Percentiles rank a stretch among this genome's conserved stretches.
These are phyloP conservation scores for Calcarius ornatus DNA, from an alignment of 2,113 vertebrate species.

Conservation along the genomic window DNA sequence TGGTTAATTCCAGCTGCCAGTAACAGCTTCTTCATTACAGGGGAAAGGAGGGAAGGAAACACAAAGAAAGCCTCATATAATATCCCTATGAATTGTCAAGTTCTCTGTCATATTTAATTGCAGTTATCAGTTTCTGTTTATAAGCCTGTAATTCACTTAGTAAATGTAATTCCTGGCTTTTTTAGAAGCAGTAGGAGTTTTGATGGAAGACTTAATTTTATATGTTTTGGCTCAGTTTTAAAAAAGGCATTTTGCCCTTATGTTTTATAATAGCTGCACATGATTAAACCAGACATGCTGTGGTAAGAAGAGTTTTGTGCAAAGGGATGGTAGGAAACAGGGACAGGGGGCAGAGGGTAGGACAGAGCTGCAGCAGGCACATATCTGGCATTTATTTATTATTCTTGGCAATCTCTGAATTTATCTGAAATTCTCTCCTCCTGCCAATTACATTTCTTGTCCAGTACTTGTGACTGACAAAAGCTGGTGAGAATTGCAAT, in stretches of 20 bases:
- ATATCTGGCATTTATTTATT: neutral
- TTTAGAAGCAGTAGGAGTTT: neutral
- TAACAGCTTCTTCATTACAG: slow-evolving; percentile 54
- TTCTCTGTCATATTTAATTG: slow-evolving; percentile 7
- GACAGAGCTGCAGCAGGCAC: neutral
- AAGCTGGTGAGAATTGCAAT: neutral
- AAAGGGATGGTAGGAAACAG: neutral
- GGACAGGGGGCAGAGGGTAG: neutral
- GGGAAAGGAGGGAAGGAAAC: neutral
- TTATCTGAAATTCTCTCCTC: neutral
- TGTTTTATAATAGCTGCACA: neutral
- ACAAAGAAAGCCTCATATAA: neutral
- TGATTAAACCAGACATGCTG: neutral
- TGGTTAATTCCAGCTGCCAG: slow-evolving; percentile 75
- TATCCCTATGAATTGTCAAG: neutral
- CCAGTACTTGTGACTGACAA: neutral
- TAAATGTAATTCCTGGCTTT: neutral
- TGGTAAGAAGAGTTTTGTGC: neutral
- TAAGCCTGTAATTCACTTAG: neutral
- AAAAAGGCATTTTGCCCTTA: neutral
- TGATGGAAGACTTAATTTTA: neutral
- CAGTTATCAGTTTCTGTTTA: neutral
- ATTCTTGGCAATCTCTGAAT: neutral
- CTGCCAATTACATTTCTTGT: neutral
- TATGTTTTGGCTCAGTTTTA: neutral